These are phyloP conservation scores for Calliphora vomitoria DNA, from an alignment of 2,888 invertebrate genomes.

Conservation along the genomic window DNA sequence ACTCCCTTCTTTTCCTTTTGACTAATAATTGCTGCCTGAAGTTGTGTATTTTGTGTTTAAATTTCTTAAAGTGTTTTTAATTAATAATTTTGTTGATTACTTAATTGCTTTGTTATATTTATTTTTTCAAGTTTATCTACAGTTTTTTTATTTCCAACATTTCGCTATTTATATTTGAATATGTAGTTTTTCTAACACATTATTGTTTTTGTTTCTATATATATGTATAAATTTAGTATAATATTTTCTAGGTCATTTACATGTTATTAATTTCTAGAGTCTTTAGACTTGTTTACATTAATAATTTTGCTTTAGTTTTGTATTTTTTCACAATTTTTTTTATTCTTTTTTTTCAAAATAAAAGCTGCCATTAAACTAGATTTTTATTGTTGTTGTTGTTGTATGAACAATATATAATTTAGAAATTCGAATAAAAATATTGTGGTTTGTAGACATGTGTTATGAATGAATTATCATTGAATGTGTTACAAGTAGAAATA, in stretches of 20 bases:
- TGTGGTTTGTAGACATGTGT: too few species aligned
- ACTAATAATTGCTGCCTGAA: not conserved
- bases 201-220: slow-evolving; percentile 8
- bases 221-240: not conserved
- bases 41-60: not conserved
- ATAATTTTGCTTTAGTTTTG: slow-evolving; percentile 24
- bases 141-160: not conserved
- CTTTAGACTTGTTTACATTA: slow-evolving; percentile 25
- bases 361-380: too few species aligned
- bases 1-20: not conserved
- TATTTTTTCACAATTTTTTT: not conserved
- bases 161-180: too few species aligned
- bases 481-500: too few species aligned
- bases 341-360: too few species aligned
- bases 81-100: slow-evolving; percentile 67
- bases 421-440: too few species aligned
- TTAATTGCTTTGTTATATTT: slow-evolving; percentile 58
- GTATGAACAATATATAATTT: too few species aligned
- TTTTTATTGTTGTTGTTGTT: too few species aligned
- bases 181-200: too few species aligned
- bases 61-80: slow-evolving; percentile 49
- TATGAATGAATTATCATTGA: too few species aligned
- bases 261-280: slow-evolving; percentile 55
- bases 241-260: slow-evolving; percentile 68
- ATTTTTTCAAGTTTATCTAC: slow-evolving; percentile 16